Percentiles rank a stretch among this genome's conserved stretches.
Conservation (phyloP, 2,888 invertebrate species). For the Drosophila maculinotata region DNA sequence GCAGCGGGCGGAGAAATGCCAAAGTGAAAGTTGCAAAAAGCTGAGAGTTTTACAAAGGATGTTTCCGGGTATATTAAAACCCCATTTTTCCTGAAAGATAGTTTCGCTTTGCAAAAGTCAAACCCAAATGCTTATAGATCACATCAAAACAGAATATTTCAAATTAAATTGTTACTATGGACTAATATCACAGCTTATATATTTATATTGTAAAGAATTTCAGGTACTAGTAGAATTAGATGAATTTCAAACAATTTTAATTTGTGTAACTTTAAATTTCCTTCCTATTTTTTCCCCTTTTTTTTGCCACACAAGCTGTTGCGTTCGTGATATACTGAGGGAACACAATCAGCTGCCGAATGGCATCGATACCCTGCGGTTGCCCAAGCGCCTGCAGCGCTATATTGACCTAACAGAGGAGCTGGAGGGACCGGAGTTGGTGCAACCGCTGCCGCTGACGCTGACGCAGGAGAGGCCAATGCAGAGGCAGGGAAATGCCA, state of each 20-base stretch:
- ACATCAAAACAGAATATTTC: too few species aligned
- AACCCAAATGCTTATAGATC: background rate
- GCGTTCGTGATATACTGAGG: slow-evolving; percentile 88
- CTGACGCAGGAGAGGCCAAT: slow-evolving; percentile 18
- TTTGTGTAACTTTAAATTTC: too few species aligned
- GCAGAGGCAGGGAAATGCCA: slow-evolving; percentile 33
- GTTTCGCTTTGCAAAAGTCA: background rate
- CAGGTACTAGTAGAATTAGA: too few species aligned
- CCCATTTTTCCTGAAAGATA: background rate
- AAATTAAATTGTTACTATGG: too few species aligned
- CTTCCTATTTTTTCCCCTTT: too few species aligned
- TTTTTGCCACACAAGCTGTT: too few species aligned
- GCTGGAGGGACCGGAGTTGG: slow-evolving; percentile 61
- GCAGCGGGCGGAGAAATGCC: slow-evolving; percentile 3
- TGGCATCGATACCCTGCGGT: slow-evolving; percentile 89
- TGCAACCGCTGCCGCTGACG: slow-evolving; percentile 5
- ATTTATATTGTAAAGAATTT: too few species aligned
- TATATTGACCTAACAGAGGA: slow-evolving; percentile 92
- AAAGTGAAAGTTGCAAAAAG: slow-evolving; percentile 3
- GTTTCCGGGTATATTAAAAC: background rate
- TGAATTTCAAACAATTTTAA: too few species aligned
- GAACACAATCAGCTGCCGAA: slow-evolving; percentile 90
- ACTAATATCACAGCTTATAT: too few species aligned
- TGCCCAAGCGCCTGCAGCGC: slow-evolving; percentile 88
- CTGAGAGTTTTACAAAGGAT: background rate